A percentile compares a stretch with the other conserved stretches of the same genome.
Conservation (phyloP, 92 coral and sea anemone species). For the Anthopleura xanthogrammica region DNA sequence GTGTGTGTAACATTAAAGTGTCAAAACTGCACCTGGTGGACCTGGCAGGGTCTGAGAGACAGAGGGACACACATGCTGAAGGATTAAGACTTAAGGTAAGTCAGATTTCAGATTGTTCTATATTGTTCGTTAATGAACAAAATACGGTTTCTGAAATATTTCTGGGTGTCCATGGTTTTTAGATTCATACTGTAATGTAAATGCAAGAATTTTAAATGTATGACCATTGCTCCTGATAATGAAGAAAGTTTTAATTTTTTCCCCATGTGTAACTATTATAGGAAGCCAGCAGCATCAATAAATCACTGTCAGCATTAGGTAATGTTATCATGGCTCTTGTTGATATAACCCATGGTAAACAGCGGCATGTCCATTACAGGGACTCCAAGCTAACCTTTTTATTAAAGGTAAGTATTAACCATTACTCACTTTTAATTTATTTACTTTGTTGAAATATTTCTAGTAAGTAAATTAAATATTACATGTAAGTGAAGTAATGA, state of each 20-base stretch:
- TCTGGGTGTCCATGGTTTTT: too few species aligned
- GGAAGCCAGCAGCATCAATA: constrained; percentile 99
- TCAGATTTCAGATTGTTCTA: too few species aligned
- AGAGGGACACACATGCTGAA: constrained; percentile 93
- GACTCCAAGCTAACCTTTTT: constrained; percentile 95
- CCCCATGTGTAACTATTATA: constrained; percentile 7
- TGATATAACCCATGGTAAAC: constrained; percentile 97
- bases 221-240: too few species aligned
- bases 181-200: too few species aligned
- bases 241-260: neutral
- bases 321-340: constrained; percentile 99
- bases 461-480: too few species aligned
- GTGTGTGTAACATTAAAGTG: constrained; percentile 93
- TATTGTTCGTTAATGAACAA: too few species aligned
- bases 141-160: too few species aligned
- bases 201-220: too few species aligned
- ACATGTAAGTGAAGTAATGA: too few species aligned
- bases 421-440: neutral
- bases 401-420: constrained; percentile 62
- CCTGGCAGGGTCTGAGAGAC: constrained; percentile 98
- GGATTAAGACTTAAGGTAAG: constrained; percentile 90
- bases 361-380: constrained; percentile 93
- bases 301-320: constrained; percentile 92
- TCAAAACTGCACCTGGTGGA: constrained; percentile 92
- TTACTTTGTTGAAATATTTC: too few species aligned